phyloP scores from a whole-genome alignment of 1,140 invertebrate genomes.

The Drosophila nigromelanica region DNA sequence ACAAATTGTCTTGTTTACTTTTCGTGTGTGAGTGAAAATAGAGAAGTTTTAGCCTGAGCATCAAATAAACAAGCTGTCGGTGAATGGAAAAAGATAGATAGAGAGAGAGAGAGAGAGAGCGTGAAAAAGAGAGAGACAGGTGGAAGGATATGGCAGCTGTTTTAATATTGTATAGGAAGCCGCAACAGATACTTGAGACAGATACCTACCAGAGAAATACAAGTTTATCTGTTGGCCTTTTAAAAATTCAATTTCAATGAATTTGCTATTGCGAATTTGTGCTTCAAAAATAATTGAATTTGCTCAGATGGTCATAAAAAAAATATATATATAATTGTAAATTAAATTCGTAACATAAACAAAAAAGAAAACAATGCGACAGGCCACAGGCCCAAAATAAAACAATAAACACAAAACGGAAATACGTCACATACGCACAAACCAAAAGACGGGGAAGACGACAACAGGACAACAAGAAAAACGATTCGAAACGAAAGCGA shows the following conservation, averaged over 20 bases:
- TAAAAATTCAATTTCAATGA: conserved; percentile 61
- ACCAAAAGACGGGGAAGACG: conserved; percentile 3
- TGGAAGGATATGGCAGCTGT: conserved; percentile 20
- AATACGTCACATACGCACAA: conserved; percentile 47
- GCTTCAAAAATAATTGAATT: conserved; percentile 66
- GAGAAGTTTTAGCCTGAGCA: conserved; percentile 26
- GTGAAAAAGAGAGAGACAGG: neutral
- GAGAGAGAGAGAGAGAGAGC: neutral
- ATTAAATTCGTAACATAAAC: conserved; percentile 76
- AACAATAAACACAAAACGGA: conserved; percentile 76
- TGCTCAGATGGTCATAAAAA: conserved; percentile 34
- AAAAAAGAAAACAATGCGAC: conserved; percentile 54
- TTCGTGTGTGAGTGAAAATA: conserved; percentile 64
- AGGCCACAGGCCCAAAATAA: conserved; percentile 45
- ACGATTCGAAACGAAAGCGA: too few relatives aligned
- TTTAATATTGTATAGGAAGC: conserved; percentile 47
- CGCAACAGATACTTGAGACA: neutral
- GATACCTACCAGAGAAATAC: neutral
- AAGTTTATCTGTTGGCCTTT: conserved; percentile 27
- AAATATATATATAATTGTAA: conserved; percentile 76
- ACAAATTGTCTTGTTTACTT: conserved; percentile 81
- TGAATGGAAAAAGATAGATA: neutral
- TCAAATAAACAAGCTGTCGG: conserved; percentile 32
- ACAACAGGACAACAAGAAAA: neutral
- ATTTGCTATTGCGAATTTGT: conserved; percentile 45